Evolutionary conservation across 2,888 invertebrate species (phyloP).

Genomic region (Coecobrya sp.): DNA sequence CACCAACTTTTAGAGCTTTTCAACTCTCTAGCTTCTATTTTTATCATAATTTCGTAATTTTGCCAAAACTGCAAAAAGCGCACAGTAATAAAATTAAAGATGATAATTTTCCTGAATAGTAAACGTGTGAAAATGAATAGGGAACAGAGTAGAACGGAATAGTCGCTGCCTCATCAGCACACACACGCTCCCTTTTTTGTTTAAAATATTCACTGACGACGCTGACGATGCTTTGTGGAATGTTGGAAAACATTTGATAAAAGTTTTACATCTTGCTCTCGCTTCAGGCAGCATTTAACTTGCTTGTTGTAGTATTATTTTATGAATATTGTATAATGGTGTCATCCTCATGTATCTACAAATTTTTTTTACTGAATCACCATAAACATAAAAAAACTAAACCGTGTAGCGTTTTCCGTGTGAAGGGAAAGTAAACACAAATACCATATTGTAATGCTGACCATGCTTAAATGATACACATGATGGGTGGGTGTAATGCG

Average conservation of each 20-base stretch:
- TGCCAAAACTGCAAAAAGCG: background rate
- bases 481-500: background rate
- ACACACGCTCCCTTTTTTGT: background rate
- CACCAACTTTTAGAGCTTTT: background rate
- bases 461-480: constrained; percentile 2
- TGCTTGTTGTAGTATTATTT: background rate
- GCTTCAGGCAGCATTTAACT: background rate
- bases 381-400: constrained; percentile 21
- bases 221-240: background rate
- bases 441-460: background rate
- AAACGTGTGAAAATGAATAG: constrained; percentile 8
- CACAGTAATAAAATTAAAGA: background rate
- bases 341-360: background rate
- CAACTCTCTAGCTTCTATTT: background rate
- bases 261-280: background rate
- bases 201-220: background rate
- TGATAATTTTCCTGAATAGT: background rate
- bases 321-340: background rate
- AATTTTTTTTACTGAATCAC: constrained; percentile 19
- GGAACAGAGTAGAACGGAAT: background rate
- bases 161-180: background rate
- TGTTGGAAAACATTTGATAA: background rate
- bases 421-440: background rate
- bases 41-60: constrained; percentile 14
- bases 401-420: background rate